Conservation (phyloP, 2,888 invertebrate species). For the Ochropacha duplaris region DNA sequence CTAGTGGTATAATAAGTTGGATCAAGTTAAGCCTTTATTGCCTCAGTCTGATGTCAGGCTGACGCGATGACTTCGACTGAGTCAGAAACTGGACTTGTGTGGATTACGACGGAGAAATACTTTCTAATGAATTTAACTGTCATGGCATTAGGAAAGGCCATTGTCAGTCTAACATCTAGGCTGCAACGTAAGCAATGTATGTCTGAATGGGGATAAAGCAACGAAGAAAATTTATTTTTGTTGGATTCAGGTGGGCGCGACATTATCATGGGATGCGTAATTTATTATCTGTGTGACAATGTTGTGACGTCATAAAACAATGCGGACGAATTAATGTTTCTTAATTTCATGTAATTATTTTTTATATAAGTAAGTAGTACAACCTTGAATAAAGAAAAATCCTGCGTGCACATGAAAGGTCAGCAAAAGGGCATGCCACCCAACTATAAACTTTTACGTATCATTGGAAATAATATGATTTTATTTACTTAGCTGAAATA, state of each 20-base stretch:
- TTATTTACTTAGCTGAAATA: not conserved
- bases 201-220: not conserved
- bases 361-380: not conserved
- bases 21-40: not conserved
- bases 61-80: not conserved
- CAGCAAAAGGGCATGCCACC: constrained; percentile 1
- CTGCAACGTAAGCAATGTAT: not conserved
- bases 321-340: not conserved
- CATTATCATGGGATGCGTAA: no score
- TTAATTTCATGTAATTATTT: not conserved
- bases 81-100: not conserved
- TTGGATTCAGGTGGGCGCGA: no score
- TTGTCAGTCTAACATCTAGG: not conserved
- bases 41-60: not conserved
- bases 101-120: not conserved
- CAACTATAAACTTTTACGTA: not conserved
- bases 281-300: no score
- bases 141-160: not conserved
- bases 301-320: no score
- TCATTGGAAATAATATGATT: not conserved
- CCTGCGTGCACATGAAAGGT: not conserved
- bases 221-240: not conserved
- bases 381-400: constrained; percentile 8
- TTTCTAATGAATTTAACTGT: not conserved
- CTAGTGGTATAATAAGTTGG: not conserved